A percentile compares a stretch with the other conserved stretches of the same genome.
Conservation (phyloP, 2,113 vertebrate species). For the Apteryx owenii region DNA sequence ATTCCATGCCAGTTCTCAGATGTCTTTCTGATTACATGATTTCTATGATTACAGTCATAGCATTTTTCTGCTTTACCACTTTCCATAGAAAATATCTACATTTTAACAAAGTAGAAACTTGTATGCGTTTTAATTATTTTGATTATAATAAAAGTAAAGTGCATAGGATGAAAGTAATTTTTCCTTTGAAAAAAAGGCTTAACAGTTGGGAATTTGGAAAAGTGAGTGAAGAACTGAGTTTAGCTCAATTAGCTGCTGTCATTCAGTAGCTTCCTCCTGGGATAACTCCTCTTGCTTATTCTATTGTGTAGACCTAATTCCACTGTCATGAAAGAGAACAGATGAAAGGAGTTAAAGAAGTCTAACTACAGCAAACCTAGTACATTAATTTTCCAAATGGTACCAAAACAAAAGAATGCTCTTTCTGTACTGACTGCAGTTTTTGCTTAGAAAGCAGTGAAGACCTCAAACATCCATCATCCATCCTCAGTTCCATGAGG, state of each 20-base stretch:
- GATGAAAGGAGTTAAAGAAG: constrained; percentile 46
- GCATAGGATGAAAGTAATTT: neutral
- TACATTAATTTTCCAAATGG: constrained; percentile 27
- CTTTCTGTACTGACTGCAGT: neutral
- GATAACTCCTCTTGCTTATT: constrained; percentile 42
- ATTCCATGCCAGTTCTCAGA: neutral
- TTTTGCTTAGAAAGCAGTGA: constrained; percentile 3
- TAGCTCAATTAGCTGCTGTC: constrained; percentile 44
- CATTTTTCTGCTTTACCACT: neutral
- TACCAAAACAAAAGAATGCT: neutral
- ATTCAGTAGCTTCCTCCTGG: constrained; percentile 27
- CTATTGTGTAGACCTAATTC: constrained; percentile 54
- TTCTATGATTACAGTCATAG: neutral
- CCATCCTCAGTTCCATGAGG: neutral
- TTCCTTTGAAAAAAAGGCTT: neutral
- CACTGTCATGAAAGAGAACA: constrained; percentile 55
- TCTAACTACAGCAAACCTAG: constrained; percentile 40
- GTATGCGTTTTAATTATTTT: neutral
- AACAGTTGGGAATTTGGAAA: constrained; percentile 33
- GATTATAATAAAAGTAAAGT: neutral
- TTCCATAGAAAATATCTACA: neutral
- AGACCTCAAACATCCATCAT: neutral
- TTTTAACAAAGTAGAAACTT: constrained; percentile 1
- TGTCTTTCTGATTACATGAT: neutral
- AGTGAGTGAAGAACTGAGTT: neutral